phyloP scores from a whole-genome alignment of 2,113 vertebrate genomes.

The Acanthisitta chloris region DNA sequence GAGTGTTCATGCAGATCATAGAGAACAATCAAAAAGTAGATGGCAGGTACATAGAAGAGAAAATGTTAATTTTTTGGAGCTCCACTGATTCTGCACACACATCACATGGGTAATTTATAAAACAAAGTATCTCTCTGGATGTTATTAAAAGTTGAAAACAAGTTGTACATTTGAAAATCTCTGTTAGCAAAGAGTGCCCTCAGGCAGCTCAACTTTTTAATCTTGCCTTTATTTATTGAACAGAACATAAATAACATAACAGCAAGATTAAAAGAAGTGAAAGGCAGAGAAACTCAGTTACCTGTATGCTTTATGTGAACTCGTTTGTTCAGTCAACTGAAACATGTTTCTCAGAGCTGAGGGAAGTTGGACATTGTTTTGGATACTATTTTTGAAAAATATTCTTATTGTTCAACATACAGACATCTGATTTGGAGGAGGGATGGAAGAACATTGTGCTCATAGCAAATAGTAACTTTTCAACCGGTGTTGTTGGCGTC shows the following conservation, averaged over 20 bases:
- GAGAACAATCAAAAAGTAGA: neutral
- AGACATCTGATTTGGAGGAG: neutral
- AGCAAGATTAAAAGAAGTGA: neutral
- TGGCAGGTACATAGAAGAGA: neutral
- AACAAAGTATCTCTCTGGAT: neutral
- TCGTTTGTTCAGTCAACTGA: neutral
- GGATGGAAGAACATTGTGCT: neutral
- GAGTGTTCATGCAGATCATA: neutral
- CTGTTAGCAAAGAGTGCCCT: slow-evolving; percentile 18
- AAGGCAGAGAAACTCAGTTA: neutral
- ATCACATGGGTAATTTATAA: neutral
- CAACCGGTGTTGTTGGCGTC: neutral
- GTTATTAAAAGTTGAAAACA: neutral
- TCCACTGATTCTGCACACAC: neutral
- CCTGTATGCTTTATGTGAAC: neutral
- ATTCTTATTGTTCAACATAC: neutral
- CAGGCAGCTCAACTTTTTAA: neutral
- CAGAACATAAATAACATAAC: neutral
- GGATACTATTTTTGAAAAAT: neutral
- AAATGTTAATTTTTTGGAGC: neutral
- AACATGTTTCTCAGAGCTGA: neutral
- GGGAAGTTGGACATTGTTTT: neutral
- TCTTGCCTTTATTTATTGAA: slow-evolving; percentile 38
- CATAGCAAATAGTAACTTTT: neutral
- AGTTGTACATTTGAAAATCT: neutral